Conservation (phyloP, 2,888 invertebrate genomes). For the Meliscaeva auricollis region DNA sequence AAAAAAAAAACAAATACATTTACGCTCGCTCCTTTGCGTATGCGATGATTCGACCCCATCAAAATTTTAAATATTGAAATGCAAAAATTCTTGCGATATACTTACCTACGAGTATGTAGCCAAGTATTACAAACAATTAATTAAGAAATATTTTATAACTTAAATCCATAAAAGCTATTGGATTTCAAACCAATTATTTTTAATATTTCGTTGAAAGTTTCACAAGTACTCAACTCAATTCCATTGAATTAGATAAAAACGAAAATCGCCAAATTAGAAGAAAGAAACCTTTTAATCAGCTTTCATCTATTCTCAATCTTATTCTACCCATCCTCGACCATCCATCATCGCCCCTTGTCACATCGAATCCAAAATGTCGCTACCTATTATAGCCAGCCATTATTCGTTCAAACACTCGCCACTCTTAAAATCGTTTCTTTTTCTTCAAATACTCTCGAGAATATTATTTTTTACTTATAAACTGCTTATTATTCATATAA, state of each 20-base stretch:
- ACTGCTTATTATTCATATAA: conserved; percentile 65
- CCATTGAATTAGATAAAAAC: background rate
- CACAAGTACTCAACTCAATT: too few species aligned
- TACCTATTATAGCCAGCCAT: conserved; percentile 51
- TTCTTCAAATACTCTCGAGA: conserved; percentile 43
- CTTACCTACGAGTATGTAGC: too few species aligned
- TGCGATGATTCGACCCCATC: too few species aligned
- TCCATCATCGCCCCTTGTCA: background rate
- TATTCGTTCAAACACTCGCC: conserved; percentile 63
- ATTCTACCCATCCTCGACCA: background rate
- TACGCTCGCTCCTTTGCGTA: too few species aligned
- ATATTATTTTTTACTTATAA: conserved; percentile 30
- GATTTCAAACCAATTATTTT: too few species aligned
- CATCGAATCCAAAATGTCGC: conserved; percentile 18
- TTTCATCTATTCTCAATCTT: conserved; percentile 11
- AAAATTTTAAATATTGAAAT: too few species aligned
- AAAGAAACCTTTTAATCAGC: conserved; percentile 61
- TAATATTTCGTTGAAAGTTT: too few species aligned
- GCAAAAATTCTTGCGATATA: too few species aligned
- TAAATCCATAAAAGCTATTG: too few species aligned
- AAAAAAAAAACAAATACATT: too few species aligned
- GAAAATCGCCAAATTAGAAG: background rate
- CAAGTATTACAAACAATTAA: too few species aligned
- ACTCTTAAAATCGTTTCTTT: conserved; percentile 51
- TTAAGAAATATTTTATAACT: too few species aligned